phyloP scores from a whole-genome alignment of 1,140 invertebrate genomes.

The Bombus impatiens region DNA sequence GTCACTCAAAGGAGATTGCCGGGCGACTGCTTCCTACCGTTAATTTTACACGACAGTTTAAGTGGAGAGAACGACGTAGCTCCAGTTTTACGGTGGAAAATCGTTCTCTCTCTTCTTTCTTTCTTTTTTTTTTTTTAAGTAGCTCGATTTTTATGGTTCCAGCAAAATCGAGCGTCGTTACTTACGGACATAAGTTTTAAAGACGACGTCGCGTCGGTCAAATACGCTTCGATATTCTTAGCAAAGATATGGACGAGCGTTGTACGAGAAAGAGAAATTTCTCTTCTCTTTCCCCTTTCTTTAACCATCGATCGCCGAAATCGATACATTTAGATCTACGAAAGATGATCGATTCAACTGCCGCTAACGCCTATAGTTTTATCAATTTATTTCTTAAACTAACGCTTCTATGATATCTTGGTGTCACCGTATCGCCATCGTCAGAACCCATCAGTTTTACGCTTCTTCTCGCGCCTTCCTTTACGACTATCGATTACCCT shows the following conservation, averaged over 20 bases:
- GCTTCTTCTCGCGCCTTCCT: neutral
- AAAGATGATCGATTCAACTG: no score
- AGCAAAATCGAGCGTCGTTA: neutral
- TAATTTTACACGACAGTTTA: slow-evolving; percentile 24
- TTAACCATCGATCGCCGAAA: neutral
- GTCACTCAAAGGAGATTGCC: slow-evolving; percentile 17
- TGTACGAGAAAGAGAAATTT: no score
- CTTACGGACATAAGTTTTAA: neutral
- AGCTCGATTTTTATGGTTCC: slow-evolving; percentile 8
- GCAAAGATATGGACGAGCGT: neutral
- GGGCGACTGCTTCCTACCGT: neutral
- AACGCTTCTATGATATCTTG: neutral
- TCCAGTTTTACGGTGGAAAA: neutral
- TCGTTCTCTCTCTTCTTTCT: neutral
- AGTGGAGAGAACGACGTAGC: neutral
- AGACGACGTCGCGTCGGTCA: neutral
- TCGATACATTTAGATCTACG: no score
- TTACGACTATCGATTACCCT: slow-evolving; percentile 42
- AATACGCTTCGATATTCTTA: neutral
- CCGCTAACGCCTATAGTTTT: no score
- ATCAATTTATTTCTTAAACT: neutral
- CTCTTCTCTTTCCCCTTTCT: neutral
- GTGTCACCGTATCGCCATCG: neutral
- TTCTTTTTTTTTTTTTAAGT: neutral
- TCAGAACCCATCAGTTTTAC: slow-evolving; percentile 1